Conservation (phyloP, 2,888 invertebrate genomes). For the Meghimatium bilineatum region DNA sequence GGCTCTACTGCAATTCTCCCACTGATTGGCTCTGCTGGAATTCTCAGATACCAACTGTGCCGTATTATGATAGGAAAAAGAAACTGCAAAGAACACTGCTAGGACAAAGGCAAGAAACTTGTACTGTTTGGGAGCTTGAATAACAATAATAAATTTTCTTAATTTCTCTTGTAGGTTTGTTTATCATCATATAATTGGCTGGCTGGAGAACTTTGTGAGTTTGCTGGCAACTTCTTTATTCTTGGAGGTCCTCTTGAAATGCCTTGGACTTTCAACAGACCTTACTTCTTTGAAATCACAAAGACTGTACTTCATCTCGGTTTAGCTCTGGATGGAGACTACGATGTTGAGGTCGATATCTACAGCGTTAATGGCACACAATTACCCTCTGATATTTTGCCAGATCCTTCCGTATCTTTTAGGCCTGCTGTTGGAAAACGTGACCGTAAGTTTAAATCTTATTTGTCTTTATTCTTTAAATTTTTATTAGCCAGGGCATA, state of each 20-base stretch:
- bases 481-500: background rate
- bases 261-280: constrained; percentile 51
- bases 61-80: no score
- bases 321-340: constrained; percentile 40
- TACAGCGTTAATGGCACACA: constrained; percentile 54
- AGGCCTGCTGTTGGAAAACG: constrained; percentile 45
- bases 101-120: no score
- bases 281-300: constrained; percentile 54
- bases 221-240: constrained; percentile 55
- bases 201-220: constrained; percentile 45
- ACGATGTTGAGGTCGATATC: constrained; percentile 45
- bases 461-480: background rate
- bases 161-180: constrained; percentile 44
- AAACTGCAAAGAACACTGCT: no score
- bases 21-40: no score
- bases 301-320: constrained; percentile 45
- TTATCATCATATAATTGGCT: background rate
- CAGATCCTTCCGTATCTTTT: constrained; percentile 42
- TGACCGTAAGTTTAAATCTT: constrained; percentile 50
- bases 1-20: no score
- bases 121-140: no score
- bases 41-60: no score
- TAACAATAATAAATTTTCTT: no score
- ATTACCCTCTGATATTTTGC: constrained; percentile 33
- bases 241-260: constrained; percentile 55